Base-by-base conservation (phyloP, 2,888 invertebrate species). In the Dicyrtomina minuta region DNA sequence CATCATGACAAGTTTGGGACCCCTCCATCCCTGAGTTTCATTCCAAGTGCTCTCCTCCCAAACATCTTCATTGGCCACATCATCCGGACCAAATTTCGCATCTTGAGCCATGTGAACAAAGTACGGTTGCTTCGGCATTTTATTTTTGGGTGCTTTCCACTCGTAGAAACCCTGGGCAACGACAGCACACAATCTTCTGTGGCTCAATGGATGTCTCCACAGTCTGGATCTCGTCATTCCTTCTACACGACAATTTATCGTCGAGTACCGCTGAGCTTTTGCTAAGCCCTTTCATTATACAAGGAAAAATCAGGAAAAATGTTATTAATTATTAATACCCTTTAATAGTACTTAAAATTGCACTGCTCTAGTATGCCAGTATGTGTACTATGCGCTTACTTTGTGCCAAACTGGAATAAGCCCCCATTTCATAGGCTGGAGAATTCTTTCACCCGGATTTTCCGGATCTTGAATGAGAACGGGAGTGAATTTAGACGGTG, bases 371-470 rank as follows among this genome's bases (percentile, higher is more conserved):
- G n/a, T n/a, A n/a, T n/a, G n/a, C n/a, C n/a, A n/a, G n/a, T n/a
- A n/a, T n/a, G n/a, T n/a, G n/a, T n/a, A n/a, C n/a, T n/a, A n/a
- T n/a, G n/a, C n/a, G n/a, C n/a, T 75, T 78, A 88, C 89, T 83
- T 88, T 88, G 79, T 90, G 89, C 91, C 91, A 92, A 17, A 86
- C 86, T 0, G 92, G 92, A 75, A 92, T 88, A 80, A 92, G 87
- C 13, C 91, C 91, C 92, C 92, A 93, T 84, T 89, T 86, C 92
- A 92, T 92, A 0, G 92, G 90, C 78, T 89, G 87, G 0, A 92
- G 79, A 5, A 89, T 81, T 71, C 88, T 84, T 8, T 80, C 76
- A 66, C 80, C 81, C 0, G 80, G 76, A 66, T 80, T 81, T 0
- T 80, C 75, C 65, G 79, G 74, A 1, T 71, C 71, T 33, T 80